Evolutionary conservation across 2,888 invertebrate species (phyloP), one percentile per base, ranked within the genome.

Genomic region (Ichneumoninae sp.): DNA sequence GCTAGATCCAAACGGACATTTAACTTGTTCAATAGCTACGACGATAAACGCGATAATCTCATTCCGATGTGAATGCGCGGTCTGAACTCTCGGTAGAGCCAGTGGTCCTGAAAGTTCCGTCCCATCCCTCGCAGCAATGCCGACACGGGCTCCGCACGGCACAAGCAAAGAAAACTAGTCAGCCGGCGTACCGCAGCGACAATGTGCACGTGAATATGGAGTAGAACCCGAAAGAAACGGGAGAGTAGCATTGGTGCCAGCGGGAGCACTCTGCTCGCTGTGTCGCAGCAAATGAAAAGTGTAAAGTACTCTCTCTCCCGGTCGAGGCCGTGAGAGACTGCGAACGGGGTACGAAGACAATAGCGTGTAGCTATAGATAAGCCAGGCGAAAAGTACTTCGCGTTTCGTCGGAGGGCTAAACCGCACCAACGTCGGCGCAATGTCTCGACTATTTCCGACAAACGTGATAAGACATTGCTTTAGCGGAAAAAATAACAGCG

Each of bases 201-300:
- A 19, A 26, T 26, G 1, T 10, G 57, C 26, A 26, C 22, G 26
- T 57, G 22, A 19, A 57, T 57, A 8, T 22, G 57, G 10, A 57
- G 19, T 7, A 26, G 10, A 22, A 26, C 1, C 57, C 13, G 44
- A 44, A 44, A 44, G 57, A 10, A 7, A 10, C 26, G 22, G 3
- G 54, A 22, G 26, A 26, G 57, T 57, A 3, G 57, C 10, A 22
- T 19, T 52, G 52, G 8, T 57, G 57, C 22, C 22, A 10, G 26
- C 1, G 8, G 3, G 22, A 65, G 33, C 63, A 74, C 44, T 74
- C 50, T 4, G 47, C 36, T 65, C 33, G 36, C 65, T 22, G 63
- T 8, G 33, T 68, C 5, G 40, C 47, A 47, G 33, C 36, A 63
- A 50, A 75, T 75, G 75, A 75, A 75, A 75, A 75, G 65, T 63